Evolutionary conservation across 2,113 vertebrate genomes (phyloP).

Genomic region (Crypturellus undulatus): DNA sequence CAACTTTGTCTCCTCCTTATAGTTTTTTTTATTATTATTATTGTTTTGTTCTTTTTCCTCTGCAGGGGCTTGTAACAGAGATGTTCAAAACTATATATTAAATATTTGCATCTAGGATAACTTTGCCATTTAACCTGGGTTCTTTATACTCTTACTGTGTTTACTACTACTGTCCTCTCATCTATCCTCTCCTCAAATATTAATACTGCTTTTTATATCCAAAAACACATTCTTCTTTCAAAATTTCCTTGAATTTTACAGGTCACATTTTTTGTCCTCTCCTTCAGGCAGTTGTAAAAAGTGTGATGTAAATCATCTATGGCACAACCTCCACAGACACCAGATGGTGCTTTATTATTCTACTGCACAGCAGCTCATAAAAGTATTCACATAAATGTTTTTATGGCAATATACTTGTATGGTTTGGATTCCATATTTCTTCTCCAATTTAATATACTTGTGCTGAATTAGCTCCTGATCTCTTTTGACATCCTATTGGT

Average conservation of each 20-base stretch:
- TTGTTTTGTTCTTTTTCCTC: background rate
- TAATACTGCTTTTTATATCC: background rate
- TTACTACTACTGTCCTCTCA: background rate
- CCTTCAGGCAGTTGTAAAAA: background rate
- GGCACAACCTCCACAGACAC: background rate
- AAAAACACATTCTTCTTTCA: background rate
- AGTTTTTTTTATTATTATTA: background rate
- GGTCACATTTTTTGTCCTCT: background rate
- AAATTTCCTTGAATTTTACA: slow-evolving; percentile 37
- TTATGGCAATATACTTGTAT: slow-evolving; percentile 8
- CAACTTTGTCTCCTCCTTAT: fast-evolving
- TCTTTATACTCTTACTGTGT: background rate
- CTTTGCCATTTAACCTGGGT: background rate
- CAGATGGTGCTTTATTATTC: slow-evolving; percentile 29
- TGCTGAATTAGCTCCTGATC: slow-evolving; percentile 19
- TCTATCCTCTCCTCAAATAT: background rate
- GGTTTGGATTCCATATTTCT: background rate
- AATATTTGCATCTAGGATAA: background rate
- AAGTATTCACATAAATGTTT: slow-evolving; percentile 15
- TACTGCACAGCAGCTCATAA: slow-evolving; percentile 7
- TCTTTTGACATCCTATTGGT: background rate
- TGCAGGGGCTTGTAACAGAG: background rate
- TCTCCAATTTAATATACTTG: background rate
- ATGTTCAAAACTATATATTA: background rate
- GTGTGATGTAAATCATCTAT: background rate